Base-by-base conservation (phyloP, 2,797 vertebrate species). In the Acridotheres tristis region DNA sequence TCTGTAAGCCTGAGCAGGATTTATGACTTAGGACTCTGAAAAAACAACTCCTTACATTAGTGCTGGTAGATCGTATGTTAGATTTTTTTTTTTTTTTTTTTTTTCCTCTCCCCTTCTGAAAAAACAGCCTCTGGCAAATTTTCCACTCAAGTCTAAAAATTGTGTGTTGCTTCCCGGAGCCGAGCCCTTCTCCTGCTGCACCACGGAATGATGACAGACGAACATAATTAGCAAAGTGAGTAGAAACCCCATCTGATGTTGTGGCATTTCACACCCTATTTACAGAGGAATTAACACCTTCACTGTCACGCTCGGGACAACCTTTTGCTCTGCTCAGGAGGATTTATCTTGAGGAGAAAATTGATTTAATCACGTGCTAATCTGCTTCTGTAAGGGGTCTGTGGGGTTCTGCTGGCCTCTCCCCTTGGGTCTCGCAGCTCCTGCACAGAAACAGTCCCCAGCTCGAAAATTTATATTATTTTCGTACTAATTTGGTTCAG, bases 281-380 rank as follows among this genome's bases (percentile, higher is more conserved):
- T 85, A 32, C 81, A 63, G 74, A 45, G 94, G 87, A 95, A 81
- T 90, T 88, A 83, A 75, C 80, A 80, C 71, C 85, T 94, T 89
- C 53, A 0, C 94, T 79, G 80, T 88, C 89, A 3, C 18, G 4
- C 43, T 45, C 11, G 85, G 80, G 88, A 77, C 72, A 7, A 54
- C 89, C 69, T 96, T 95, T 96, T 58, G 29, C 76, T 92, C 91
- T 65, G 82, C 61, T 88, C 71, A 38, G 80, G 73, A 75, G 67
- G 72, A 88, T 96, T 97, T 94, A 84, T 94, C 86, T 97, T 68
- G 62, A 73, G 66, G 57, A 54, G 85, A 72, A 96, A 89, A 96
- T 34, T 53, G 92, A 89, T 97, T 97, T 95, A 94, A 89, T 94
- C 88, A 54, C 40, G 7, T 51, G 67, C n/a, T 91, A 50, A 8